phyloP scores from a whole-genome alignment of 2,113 vertebrate genomes.

The Motacilla alba region DNA sequence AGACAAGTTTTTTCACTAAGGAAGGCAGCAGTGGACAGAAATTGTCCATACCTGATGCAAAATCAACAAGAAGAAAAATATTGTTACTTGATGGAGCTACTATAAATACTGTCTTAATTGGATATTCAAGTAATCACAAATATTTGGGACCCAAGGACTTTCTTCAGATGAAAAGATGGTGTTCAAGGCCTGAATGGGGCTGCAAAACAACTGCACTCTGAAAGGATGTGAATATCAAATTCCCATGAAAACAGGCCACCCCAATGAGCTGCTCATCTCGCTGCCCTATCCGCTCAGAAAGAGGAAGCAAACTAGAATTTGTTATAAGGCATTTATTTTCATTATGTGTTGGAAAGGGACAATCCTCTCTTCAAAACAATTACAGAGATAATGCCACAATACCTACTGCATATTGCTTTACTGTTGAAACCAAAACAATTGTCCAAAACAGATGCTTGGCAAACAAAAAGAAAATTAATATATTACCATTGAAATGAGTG shows the following conservation, averaged over 20 bases:
- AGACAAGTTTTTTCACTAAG: background rate
- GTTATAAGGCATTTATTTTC: constrained; percentile 57
- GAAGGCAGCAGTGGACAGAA: background rate
- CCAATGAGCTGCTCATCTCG: fast-evolving
- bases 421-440: constrained; percentile 8
- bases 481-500: background rate
- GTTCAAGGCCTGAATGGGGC: background rate
- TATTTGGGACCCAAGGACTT: background rate
- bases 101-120: background rate
- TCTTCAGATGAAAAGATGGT: background rate
- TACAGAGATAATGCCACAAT: constrained; percentile 47
- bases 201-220: background rate
- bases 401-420: constrained; percentile 31
- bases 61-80: background rate
- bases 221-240: background rate
- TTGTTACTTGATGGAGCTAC: background rate
- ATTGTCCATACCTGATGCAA: background rate
- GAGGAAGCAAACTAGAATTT: background rate
- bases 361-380: constrained; percentile 17
- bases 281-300: background rate
- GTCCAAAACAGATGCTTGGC: background rate
- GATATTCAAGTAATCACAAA: background rate
- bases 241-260: background rate
- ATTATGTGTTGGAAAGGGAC: constrained; percentile 38
- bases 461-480: background rate